Conservation (phyloP, 1,140 invertebrate genomes). For the Sweltsa coloradensis region DNA sequence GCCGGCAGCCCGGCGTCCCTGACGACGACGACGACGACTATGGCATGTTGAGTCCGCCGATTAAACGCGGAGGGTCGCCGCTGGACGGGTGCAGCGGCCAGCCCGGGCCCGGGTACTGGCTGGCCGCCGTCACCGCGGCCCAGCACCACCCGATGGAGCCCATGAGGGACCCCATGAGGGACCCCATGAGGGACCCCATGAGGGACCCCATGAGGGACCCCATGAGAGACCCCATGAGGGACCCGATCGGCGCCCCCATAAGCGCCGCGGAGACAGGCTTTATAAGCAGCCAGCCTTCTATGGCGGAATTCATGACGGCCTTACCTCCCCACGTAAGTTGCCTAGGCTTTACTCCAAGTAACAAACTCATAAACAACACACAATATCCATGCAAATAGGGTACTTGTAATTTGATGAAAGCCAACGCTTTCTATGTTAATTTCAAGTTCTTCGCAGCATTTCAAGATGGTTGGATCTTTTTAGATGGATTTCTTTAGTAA, state of each 20-base stretch:
- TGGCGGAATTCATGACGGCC: conserved; percentile 84
- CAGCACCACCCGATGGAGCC: conserved; percentile 31
- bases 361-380: too few species aligned
- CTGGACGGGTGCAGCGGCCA: conserved; percentile 9
- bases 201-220: conserved; percentile 27
- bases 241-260: conserved; percentile 25
- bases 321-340: conserved; percentile 63
- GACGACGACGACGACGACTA: conserved; percentile 27
- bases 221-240: conserved; percentile 33
- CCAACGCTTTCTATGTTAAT: too few species aligned
- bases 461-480: too few species aligned
- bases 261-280: conserved; percentile 64
- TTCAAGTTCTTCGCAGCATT: too few species aligned
- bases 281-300: conserved; percentile 83
- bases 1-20: conserved; percentile 20
- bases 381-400: too few species aligned
- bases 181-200: conserved; percentile 32
- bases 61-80: conserved; percentile 24
- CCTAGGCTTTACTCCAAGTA: too few species aligned
- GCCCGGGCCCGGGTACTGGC: conserved; percentile 32
- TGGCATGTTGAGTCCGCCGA: conserved; percentile 30
- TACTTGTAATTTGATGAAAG: too few species aligned
- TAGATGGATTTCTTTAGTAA: too few species aligned
- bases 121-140: conserved; percentile 37
- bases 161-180: conserved; percentile 31